phyloP scores from a whole-genome alignment of 2,797 vertebrate species.

The Rhinatrema bivittatum region DNA sequence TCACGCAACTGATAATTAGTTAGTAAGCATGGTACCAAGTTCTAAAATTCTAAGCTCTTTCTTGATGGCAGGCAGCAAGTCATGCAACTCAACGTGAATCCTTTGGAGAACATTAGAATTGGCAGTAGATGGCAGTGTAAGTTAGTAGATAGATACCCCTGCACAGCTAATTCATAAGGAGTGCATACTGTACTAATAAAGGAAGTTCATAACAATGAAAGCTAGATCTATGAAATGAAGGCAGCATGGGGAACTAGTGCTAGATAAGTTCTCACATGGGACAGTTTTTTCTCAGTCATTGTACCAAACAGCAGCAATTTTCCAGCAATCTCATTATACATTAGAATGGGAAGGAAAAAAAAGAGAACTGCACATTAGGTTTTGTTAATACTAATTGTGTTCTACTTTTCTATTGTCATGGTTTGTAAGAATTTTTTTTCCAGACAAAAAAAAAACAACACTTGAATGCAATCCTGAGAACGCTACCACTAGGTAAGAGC shows the following conservation, averaged over 20 bases:
- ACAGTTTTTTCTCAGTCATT: not conserved
- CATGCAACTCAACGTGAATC: too few relatives aligned
- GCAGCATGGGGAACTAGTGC: slow-evolving; percentile 4
- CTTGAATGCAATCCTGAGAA: too few relatives aligned
- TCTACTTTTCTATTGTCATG: not conserved
- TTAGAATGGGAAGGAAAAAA: not conserved
- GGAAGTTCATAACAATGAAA: not conserved
- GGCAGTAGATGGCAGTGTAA: too few relatives aligned
- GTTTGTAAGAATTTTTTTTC: not conserved
- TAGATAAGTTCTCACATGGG: slow-evolving; percentile 12
- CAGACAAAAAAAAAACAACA: not conserved
- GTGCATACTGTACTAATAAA: fast-evolving
- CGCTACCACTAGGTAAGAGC: too few relatives aligned
- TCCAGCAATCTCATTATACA: not conserved
- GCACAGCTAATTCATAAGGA: too few relatives aligned
- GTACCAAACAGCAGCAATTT: slow-evolving; percentile 4
- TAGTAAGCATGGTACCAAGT: too few relatives aligned
- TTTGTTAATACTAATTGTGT: fast-evolving
- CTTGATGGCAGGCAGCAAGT: too few relatives aligned
- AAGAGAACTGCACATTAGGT: too few relatives aligned
- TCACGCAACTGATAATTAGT: too few relatives aligned
- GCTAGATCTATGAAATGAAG: not conserved
- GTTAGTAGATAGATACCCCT: too few relatives aligned
- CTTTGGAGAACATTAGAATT: too few relatives aligned
- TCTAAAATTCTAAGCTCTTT: too few relatives aligned